phyloP scores from a whole-genome alignment of 1,140 invertebrate species.

The Aphidius ervi region DNA sequence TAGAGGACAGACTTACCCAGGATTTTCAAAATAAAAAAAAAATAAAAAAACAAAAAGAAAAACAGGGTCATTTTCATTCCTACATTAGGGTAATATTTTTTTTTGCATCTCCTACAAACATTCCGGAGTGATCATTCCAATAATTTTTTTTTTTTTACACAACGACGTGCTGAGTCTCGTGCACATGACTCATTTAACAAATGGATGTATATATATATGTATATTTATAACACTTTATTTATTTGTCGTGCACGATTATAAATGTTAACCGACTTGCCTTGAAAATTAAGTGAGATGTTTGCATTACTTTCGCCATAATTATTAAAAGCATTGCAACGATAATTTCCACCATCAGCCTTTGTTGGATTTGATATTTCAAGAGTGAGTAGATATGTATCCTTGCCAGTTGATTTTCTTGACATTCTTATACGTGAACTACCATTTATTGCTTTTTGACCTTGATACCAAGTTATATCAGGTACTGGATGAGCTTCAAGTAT shows the following conservation, averaged over 20 bases:
- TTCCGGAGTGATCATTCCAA: not conserved
- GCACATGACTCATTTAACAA: not conserved
- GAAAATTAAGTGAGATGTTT: slow-evolving; percentile 98
- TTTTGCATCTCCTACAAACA: slow-evolving; percentile 1
- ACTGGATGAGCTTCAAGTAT: slow-evolving; percentile 89
- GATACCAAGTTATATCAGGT: slow-evolving; percentile 94
- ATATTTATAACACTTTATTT: slow-evolving; percentile 12
- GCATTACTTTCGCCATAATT: slow-evolving; percentile 98
- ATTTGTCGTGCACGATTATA: slow-evolving; percentile 18
- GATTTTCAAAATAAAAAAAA: not conserved
- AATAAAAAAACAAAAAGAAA: not conserved
- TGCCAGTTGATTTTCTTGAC: slow-evolving; percentile 76
- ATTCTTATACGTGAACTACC: slow-evolving; percentile 82
- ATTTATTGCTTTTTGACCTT: slow-evolving; percentile 76
- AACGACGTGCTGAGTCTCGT: slow-evolving; percentile 8
- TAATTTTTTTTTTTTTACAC: not conserved
- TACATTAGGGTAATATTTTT: not conserved
- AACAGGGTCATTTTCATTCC: not conserved
- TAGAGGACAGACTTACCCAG: slow-evolving; percentile 4
- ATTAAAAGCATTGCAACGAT: slow-evolving; percentile 98
- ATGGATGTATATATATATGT: not conserved
- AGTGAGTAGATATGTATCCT: slow-evolving; percentile 86
- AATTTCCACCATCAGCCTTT: slow-evolving; percentile 93
- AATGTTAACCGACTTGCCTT: slow-evolving; percentile 68
- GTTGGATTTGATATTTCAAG: slow-evolving; percentile 92